Conservation (phyloP, 2,888 invertebrate species). For the Hybos culiciformis region DNA sequence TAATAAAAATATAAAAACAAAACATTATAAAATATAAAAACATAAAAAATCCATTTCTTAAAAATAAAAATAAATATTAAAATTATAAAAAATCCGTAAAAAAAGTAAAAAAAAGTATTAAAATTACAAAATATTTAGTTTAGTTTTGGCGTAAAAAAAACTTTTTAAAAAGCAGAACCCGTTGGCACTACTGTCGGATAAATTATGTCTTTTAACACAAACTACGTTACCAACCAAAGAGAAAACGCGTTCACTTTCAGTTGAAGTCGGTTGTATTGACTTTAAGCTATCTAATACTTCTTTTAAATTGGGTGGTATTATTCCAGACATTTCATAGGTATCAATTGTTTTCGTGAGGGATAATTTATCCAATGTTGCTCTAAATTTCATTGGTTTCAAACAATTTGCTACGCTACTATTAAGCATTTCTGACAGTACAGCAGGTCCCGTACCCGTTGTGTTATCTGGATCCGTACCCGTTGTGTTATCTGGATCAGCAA, state of each 20-base stretch:
- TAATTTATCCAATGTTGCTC: not conserved
- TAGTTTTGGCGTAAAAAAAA: not conserved
- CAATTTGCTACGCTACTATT: not conserved
- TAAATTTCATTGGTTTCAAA: not conserved
- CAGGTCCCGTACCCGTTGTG: not conserved
- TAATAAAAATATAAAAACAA: too few species aligned
- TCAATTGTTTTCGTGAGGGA: not conserved
- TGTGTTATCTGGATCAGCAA: not conserved
- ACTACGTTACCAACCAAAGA: not conserved
- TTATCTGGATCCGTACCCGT: not conserved
- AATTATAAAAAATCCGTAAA: too few species aligned
- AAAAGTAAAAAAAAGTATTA: too few species aligned
- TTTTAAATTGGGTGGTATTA: not conserved
- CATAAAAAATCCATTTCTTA: too few species aligned
- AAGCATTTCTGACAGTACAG: not conserved
- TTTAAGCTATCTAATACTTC: too few species aligned
- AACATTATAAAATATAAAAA: too few species aligned
- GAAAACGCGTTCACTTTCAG: not conserved
- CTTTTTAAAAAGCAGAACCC: not conserved
- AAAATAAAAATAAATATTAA: too few species aligned
- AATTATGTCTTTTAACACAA: not conserved
- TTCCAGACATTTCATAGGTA: not conserved
- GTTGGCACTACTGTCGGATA: not conserved
- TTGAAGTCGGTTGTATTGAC: too few species aligned
- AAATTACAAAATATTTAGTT: not conserved